phyloP scores from a whole-genome alignment of 2,113 vertebrate genomes.

The Merops nubicus region DNA sequence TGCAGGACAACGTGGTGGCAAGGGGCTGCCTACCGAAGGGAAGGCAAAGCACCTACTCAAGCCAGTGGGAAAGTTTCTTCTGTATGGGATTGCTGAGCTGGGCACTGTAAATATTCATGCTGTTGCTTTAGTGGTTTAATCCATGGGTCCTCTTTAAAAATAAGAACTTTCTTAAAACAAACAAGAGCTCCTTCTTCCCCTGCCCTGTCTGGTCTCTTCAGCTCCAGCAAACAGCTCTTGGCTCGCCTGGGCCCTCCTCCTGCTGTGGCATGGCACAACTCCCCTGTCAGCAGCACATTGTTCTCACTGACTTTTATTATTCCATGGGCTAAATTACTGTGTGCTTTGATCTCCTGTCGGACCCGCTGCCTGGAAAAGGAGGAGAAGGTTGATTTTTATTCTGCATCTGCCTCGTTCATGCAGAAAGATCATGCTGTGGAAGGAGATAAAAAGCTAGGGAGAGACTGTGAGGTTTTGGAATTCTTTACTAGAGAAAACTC shows the following conservation, averaged over 20 bases:
- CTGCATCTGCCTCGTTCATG: not conserved
- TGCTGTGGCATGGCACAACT: not conserved
- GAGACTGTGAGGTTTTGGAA: not conserved
- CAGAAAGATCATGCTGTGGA: not conserved
- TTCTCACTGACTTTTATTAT: slow-evolving; percentile 33
- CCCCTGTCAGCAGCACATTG: slow-evolving; percentile 11
- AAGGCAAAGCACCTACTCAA: not conserved
- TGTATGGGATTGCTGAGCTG: not conserved
- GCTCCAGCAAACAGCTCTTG: not conserved
- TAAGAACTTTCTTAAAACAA: not conserved
- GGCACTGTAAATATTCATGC: not conserved
- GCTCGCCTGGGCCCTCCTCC: not conserved
- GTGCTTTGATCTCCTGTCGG: not conserved
- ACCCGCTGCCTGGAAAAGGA: not conserved
- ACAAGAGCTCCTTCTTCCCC: not conserved
- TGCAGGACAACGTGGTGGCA: not conserved
- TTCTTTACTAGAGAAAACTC: not conserved
- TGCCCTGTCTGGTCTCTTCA: not conserved
- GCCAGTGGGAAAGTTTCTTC: not conserved
- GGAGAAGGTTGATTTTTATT: not conserved
- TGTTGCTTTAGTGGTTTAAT: slow-evolving; percentile 4
- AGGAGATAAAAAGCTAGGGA: not conserved
- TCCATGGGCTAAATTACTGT: not conserved
- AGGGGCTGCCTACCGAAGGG: not conserved
- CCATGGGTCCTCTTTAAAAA: not conserved